Evolutionary conservation across 1,140 invertebrate genomes (phyloP), one percentile per base, ranked within the genome.

Genomic region (Vollenhovia emeryi): DNA sequence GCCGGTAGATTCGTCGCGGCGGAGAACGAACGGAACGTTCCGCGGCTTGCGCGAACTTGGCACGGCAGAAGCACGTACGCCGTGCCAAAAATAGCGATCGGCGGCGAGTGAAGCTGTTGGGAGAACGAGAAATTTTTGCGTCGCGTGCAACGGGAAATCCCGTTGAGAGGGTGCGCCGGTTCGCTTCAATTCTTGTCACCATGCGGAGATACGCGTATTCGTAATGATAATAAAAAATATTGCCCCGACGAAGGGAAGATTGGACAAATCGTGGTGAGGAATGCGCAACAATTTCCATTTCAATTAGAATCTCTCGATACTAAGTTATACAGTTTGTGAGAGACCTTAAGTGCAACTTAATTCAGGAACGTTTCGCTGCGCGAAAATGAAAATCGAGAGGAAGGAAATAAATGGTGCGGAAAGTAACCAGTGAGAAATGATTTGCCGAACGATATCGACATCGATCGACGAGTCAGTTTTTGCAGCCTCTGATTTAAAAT

Each of bases 71-170:
- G 74, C 73, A 71, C 85, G 48, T 73, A 66, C 68, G 62, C 43
- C 55, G 24, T 76, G 66, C 90, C 85, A 90, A 90, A 90, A 86
- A 91, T 91, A 91, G 86, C 60, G 43, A 62, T 36, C 60, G 21
- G n/a, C 52, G 18, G 45, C 62, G n/a, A 80, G 73, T 85, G 84
- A 73, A 57, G 80, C 73, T 86, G 84, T 85, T 73, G 27, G 73
- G 40, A 68, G 60, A 89, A 74, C 52, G 60, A 60, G 36, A 50
- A 33, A 62, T 89, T 91, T 91, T 91, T 91, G 88, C 88, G 90
- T 82, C 86, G 80, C 68, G 45, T 30, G 43, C 30, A 59, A 36
- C 30, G 87, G 86, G 82, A 52, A 90, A 89, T 87, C 68, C 85
- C 75, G 45, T n/a, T 71, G 71, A 89, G 71, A 89, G 55, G 18